A percentile compares a stretch with the other conserved stretches of the same genome.
These are phyloP conservation scores for Ommatoiulus sabulosus DNA, from an alignment of 2,888 invertebrate species.

Conservation along the genomic window DNA sequence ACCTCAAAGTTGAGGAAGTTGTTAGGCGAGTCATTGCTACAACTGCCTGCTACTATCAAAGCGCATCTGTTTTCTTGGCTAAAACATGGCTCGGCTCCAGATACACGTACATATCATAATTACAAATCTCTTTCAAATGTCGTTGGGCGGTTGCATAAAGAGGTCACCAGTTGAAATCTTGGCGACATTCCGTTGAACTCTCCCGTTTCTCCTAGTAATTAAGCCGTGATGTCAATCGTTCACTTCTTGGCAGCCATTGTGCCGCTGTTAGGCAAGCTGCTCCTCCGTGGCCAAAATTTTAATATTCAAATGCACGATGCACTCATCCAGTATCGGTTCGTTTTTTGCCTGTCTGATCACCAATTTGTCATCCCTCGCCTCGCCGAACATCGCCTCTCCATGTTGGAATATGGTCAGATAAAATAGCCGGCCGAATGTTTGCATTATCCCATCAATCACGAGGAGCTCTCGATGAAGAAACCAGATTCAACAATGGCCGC, in stretches of 20 bases:
- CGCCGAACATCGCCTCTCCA: not conserved
- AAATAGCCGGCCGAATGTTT: conserved; percentile 14
- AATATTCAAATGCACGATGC: conserved; percentile 11
- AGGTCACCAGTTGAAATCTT: not conserved
- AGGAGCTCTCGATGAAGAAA: not conserved
- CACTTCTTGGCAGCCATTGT: conserved; percentile 16
- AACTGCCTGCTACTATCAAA: not conserved
- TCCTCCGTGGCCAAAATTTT: not conserved
- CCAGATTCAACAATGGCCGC: not conserved
- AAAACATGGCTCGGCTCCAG: not conserved
- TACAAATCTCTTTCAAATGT: not conserved
- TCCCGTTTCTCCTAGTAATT: not conserved
- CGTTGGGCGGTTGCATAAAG: not conserved
- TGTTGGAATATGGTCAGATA: conserved; percentile 9
- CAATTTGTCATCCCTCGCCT: conserved; percentile 17
- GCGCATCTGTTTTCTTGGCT: not conserved
- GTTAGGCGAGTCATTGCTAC: no score
- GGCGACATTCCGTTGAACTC: not conserved
- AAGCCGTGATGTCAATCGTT: not conserved
- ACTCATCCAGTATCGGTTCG: not conserved
- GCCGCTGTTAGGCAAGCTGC: not conserved
- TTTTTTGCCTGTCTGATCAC: not conserved
- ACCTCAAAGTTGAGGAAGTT: no score
- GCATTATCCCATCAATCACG: conserved; percentile 38
- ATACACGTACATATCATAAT: not conserved